A percentile compares a stretch with the other conserved stretches of the same genome.
Evolutionary conservation across 1,140 invertebrate genomes (phyloP).

Genomic region (Caenorhabditis inopinata): DNA sequence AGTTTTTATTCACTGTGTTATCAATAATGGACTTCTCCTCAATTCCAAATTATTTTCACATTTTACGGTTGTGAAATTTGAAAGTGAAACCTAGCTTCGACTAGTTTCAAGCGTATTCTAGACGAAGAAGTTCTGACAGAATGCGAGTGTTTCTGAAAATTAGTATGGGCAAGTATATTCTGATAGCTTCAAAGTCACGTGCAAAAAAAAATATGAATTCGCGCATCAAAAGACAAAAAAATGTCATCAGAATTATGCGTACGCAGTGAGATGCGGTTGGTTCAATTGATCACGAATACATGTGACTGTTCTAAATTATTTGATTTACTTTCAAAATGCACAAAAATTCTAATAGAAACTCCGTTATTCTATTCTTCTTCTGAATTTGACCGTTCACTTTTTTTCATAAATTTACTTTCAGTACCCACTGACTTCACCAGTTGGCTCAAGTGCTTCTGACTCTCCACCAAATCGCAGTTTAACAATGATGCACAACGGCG

Average conservation of each 20-base stretch:
- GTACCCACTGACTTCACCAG: slow-evolving; percentile 43
- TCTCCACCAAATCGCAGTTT: slow-evolving; percentile 37
- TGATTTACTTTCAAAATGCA: background rate
- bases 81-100: no score
- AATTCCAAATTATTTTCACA: background rate
- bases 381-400: no score
- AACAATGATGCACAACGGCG: slow-evolving; percentile 26
- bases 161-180: background rate
- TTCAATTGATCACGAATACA: background rate
- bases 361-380: no score
- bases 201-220: background rate
- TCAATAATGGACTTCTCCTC: no score
- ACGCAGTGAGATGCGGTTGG: background rate
- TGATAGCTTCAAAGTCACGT: background rate
- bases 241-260: no score
- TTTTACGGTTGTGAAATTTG: no score
- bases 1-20: no score
- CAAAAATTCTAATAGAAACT: no score
- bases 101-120: no score
- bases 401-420: slow-evolving; percentile 4
- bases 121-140: no score
- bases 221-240: background rate
- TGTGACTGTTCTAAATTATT: background rate
- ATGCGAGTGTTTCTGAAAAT: no score
- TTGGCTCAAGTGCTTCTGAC: slow-evolving; percentile 37